Evolutionary conservation across 1,140 invertebrate genomes (phyloP), one percentile per base, ranked within the genome.

Genomic region (Drosophila sp.): DNA sequence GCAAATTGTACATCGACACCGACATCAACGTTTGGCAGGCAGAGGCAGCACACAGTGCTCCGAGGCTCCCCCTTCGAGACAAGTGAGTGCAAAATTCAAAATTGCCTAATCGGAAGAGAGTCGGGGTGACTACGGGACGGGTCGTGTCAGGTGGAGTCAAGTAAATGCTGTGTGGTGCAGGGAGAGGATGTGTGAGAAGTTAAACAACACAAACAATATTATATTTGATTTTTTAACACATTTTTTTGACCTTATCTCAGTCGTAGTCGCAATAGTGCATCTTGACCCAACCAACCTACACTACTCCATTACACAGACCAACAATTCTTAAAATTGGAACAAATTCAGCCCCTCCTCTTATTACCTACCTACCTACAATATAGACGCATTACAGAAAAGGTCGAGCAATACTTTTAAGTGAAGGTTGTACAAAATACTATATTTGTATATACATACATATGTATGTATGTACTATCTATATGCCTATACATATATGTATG

Each of bases 31-130:
- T 32, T 7, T 56, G 55, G 30, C 50, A 40, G 63, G 30, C 50
- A 54, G 64, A 40, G 58, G 57, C 71, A 55, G 33, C 58, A 70
- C 57, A 73, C 63, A 73, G 70, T 74, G 35, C n/a, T 41, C 40
- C 7, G 71, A 47, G 60, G 54, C 33, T 11, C 23, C n/a, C 44
- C 23, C 44, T 17, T 6, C 63, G 33, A 60, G 35, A 30, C 47
- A 67, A 62, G 72, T 75, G 50, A 74, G 70, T 73, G 40, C 44
- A 10, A 50, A 50, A 50, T 44, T 30, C 11, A 60, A 50, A 44
- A 57, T n/a, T 50, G 44, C 44, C 44, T 50, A 50, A 50, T 50
- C 44, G 27, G 44, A 50, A 25, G 44, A 44, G n/a, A 17, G 40
- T 17, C 5, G 5, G 4, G 17, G 5, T 33, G 32, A 38, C 8